phyloP scores from a whole-genome alignment of 1,140 invertebrate genomes.

The Platyscapa corneri region DNA sequence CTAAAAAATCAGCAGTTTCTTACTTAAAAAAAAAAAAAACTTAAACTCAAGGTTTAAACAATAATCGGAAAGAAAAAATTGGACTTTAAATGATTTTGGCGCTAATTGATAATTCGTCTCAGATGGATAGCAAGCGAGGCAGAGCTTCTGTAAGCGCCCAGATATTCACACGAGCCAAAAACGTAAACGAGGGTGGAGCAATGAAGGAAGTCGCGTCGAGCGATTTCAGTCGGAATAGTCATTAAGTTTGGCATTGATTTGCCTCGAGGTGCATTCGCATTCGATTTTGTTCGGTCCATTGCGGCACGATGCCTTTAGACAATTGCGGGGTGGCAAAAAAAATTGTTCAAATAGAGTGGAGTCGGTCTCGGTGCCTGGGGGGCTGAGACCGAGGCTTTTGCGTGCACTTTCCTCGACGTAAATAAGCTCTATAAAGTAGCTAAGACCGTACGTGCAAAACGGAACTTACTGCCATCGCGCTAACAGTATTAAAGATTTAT shows the following conservation, averaged over 20 bases:
- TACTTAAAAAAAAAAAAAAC: too few species aligned
- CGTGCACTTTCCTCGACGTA: not conserved
- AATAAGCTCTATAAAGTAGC: constrained; percentile 23
- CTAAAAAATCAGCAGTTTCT: too few species aligned
- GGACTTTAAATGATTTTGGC: not conserved
- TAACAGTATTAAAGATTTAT: constrained; percentile 68
- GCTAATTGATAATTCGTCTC: not conserved
- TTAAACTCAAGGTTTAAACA: too few species aligned
- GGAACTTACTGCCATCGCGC: constrained; percentile 57
- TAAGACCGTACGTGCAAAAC: constrained; percentile 20
- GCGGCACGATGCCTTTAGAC: too few species aligned
- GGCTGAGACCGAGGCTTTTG: not conserved
- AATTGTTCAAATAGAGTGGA: constrained; percentile 1
- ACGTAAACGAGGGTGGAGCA: not conserved
- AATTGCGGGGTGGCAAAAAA: not conserved
- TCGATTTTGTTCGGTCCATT: too few species aligned
- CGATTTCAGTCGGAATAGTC: not conserved
- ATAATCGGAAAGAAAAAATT: too few species aligned
- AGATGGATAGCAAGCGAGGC: not conserved
- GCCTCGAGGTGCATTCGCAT: constrained; percentile 27
- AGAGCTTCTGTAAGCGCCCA: not conserved
- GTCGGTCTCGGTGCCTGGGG: not conserved
- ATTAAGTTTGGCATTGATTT: constrained; percentile 27
- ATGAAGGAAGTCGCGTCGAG: not conserved
- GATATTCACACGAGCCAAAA: not conserved